A percentile compares a stretch with the other conserved stretches of the same genome.
These are phyloP conservation scores for Acanthaster planci DNA, from an alignment of 35 echinoderm and acorn worm genomes.

Conservation along the genomic window DNA sequence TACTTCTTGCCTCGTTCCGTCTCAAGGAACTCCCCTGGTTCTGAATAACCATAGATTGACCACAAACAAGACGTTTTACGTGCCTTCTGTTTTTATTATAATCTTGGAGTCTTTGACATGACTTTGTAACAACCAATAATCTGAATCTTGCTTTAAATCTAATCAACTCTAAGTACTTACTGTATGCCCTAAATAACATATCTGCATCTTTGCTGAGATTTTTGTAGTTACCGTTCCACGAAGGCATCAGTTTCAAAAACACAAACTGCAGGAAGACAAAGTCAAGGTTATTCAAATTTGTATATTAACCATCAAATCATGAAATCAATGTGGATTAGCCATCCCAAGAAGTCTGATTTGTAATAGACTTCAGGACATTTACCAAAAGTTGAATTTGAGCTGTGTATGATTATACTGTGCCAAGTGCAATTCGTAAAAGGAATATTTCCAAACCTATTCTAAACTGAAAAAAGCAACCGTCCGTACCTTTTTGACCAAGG, in stretches of 20 bases:
- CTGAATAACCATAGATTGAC: constrained; percentile 34
- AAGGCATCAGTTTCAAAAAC: constrained; percentile 79
- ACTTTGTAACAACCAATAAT: no score
- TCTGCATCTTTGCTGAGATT: constrained; percentile 64
- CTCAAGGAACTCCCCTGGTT: constrained; percentile 72
- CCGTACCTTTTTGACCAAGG: constrained; percentile 96
- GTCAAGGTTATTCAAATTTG: no score
- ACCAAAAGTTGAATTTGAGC: no score
- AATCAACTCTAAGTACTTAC: constrained; percentile 18
- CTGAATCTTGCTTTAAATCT: not conserved
- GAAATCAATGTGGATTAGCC: no score
- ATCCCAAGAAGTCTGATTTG: no score
- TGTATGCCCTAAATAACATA: constrained; percentile 58
- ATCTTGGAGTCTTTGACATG: not conserved
- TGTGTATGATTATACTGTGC: no score
- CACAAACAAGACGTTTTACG: not conserved
- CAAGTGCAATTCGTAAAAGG: no score
- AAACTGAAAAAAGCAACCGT: no score
- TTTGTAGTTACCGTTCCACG: constrained; percentile 78
- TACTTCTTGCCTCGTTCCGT: constrained; percentile 73
- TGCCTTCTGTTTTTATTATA: no score
- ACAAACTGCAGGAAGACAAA: constrained; percentile 67
- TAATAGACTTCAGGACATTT: no score
- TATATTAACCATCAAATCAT: no score
- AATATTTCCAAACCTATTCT: no score